A percentile compares a stretch with the other conserved stretches of the same genome.
These are phyloP conservation scores for Dendrolimus kikuchii DNA, from an alignment of 1,140 invertebrate species.

Conservation along the genomic window DNA sequence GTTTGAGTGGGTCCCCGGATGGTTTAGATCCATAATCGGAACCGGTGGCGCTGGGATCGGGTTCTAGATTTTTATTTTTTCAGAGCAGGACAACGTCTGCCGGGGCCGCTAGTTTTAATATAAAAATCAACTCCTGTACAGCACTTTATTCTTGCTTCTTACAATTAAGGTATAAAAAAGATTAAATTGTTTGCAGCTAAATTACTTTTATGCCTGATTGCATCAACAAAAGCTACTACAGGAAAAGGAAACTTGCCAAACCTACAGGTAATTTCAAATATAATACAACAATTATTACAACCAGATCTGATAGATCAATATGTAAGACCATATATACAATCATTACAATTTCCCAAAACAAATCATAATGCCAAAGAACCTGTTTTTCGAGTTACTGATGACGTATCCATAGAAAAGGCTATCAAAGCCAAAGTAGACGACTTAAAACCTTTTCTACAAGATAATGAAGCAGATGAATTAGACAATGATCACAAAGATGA, in stretches of 20 bases:
- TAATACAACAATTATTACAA: slow-evolving; percentile 22
- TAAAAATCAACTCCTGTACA: too few relatives aligned
- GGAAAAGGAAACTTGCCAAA: slow-evolving; percentile 14
- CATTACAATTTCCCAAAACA: slow-evolving; percentile 1
- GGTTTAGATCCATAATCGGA: too few relatives aligned
- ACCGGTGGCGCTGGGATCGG: too few relatives aligned
- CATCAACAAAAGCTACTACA: neutral
- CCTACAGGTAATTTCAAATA: slow-evolving; percentile 9
- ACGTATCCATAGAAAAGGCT: slow-evolving; percentile 20
- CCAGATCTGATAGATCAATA: slow-evolving; percentile 18
- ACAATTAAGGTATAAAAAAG: too few relatives aligned
- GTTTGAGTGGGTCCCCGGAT: too few relatives aligned
- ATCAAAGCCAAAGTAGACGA: slow-evolving; percentile 31
- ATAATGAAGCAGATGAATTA: slow-evolving; percentile 16
- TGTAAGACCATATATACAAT: slow-evolving; percentile 20
- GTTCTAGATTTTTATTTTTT: too few relatives aligned
- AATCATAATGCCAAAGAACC: slow-evolving; percentile 2
- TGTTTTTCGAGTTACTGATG: slow-evolving; percentile 1
- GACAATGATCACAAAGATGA: slow-evolving; percentile 20
- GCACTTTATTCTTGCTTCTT: too few relatives aligned
- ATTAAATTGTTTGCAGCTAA: slow-evolving; percentile 4
- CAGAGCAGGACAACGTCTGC: too few relatives aligned
- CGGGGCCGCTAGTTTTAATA: too few relatives aligned
- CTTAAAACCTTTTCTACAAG: slow-evolving; percentile 35
- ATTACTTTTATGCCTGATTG: slow-evolving; percentile 2